phyloP scores from a whole-genome alignment of 2,888 invertebrate genomes.

The Eupithecia exiguata region DNA sequence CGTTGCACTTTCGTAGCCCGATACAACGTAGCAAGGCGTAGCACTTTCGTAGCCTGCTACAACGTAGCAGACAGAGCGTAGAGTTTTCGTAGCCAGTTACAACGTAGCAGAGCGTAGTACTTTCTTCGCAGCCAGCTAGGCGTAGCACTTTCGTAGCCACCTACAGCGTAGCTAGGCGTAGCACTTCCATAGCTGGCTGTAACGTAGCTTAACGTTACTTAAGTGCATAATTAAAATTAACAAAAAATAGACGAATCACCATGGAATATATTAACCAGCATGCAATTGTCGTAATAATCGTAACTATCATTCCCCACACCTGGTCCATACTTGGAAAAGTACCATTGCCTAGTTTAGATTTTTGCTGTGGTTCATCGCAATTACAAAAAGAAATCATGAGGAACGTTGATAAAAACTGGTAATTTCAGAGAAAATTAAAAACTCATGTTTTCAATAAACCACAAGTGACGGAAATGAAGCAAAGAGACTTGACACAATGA shows the following conservation, averaged over 20 bases:
- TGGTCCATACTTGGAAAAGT: slow-evolving; percentile 67
- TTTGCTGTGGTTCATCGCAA: slow-evolving; percentile 62
- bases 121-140: neutral
- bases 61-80: neutral
- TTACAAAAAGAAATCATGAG: slow-evolving; percentile 61
- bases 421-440: slow-evolving; percentile 31
- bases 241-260: slow-evolving; percentile 47
- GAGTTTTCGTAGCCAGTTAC: neutral
- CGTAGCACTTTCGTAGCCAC: neutral
- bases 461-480: slow-evolving; percentile 1
- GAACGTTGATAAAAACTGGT: slow-evolving; percentile 47
- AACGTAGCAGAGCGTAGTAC: neutral
- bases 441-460: neutral
- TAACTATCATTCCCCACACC: slow-evolving; percentile 74
- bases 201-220: neutral
- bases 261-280: slow-evolving; percentile 66
- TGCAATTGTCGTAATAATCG: slow-evolving; percentile 60
- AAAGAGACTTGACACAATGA: neutral
- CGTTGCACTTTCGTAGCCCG: neutral
- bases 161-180: neutral
- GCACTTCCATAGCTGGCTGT: neutral
- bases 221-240: neutral
- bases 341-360: slow-evolving; percentile 48
- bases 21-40: too few species aligned
- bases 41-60: neutral